Percentiles rank a stretch among this genome's conserved stretches.
phyloP scores from a whole-genome alignment of 2,113 vertebrate species.

The Dasyprocta punctata region DNA sequence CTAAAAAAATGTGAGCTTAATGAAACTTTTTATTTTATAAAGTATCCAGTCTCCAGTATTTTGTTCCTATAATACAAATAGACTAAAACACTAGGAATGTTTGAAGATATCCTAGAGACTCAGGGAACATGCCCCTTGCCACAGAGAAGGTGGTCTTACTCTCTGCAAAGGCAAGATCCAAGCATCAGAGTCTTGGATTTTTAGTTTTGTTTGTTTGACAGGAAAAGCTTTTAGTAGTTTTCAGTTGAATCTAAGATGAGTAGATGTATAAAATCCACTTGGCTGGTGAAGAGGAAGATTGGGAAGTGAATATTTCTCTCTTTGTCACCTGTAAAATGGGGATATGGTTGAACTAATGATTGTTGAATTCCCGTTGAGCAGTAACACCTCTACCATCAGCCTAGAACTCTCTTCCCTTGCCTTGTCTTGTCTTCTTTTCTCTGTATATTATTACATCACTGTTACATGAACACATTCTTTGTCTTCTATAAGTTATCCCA shows the following conservation, averaged over 20 bases:
- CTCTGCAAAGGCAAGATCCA: not conserved
- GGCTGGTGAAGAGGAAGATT: not conserved
- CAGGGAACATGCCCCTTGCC: not conserved
- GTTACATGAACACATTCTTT: not conserved
- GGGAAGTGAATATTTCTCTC: not conserved
- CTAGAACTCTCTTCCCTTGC: rapidly evolving
- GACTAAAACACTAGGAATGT: too few species aligned
- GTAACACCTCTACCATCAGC: not conserved
- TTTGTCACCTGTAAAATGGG: not conserved
- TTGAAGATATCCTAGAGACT: not conserved
- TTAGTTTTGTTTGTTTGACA: not conserved
- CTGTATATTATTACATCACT: not conserved
- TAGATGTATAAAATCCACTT: rapidly evolving
- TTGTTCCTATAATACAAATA: not conserved
- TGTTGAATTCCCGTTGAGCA: not conserved
- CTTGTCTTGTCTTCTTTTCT: not conserved
- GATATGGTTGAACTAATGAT: not conserved
- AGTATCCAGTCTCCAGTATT: not conserved
- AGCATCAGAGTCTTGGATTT: not conserved
- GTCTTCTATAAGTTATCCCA: not conserved
- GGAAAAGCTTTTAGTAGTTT: not conserved
- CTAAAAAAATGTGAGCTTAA: not conserved
- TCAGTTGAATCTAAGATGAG: not conserved
- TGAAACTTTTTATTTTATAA: not conserved
- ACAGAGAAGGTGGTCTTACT: not conserved